Conservation (phyloP, 1,140 invertebrate genomes). For the Euwallacea similis region DNA sequence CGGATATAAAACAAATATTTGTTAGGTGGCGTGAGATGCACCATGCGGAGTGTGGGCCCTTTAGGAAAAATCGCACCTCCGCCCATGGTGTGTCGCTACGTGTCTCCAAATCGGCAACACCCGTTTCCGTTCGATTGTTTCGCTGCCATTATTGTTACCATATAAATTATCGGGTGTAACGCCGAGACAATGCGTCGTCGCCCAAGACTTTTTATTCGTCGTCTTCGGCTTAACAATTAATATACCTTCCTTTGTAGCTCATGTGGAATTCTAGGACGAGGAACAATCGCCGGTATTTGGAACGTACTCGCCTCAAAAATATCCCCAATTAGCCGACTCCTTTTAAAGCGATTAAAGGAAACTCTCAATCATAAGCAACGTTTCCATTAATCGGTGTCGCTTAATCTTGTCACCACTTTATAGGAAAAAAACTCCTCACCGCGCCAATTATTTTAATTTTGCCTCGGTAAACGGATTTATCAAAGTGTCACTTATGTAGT, state of each 20-base stretch:
- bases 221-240: conserved; percentile 37
- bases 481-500: conserved; percentile 28
- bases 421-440: conserved; percentile 19
- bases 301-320: not conserved
- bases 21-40: not conserved
- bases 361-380: conserved; percentile 27
- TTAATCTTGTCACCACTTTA: conserved; percentile 31
- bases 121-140: conserved; percentile 38
- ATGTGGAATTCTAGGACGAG: conserved; percentile 26
- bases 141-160: conserved; percentile 38
- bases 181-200: conserved; percentile 30
- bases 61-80: conserved; percentile 14
- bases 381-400: conserved; percentile 19
- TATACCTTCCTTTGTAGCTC: conserved; percentile 29
- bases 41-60: not conserved
- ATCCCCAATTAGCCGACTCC: conserved; percentile 15
- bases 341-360: conserved; percentile 24
- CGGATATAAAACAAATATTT: conserved; percentile 14
- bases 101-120: conserved; percentile 38
- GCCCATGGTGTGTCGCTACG: conserved; percentile 31
- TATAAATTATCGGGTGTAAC: conserved; percentile 37
- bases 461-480: conserved; percentile 30
- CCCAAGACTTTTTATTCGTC: conserved; percentile 32
- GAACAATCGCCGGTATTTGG: conserved; percentile 16
- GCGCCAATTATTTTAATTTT: conserved; percentile 33